Evolutionary conservation across 2,888 invertebrate genomes (phyloP).

Genomic region (Camptogramma bilineatum): DNA sequence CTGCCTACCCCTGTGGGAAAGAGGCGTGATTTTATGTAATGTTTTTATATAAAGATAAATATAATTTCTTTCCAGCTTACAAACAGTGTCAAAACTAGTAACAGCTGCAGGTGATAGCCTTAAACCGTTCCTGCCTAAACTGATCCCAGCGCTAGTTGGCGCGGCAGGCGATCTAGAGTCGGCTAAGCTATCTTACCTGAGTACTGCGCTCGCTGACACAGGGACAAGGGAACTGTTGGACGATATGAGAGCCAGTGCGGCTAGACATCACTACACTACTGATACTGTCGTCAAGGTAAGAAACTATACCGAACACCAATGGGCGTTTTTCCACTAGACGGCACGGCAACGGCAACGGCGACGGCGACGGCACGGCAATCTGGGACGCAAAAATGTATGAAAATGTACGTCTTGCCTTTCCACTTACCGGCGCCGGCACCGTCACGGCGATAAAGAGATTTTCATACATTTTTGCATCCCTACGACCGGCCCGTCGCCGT

Average conservation of each 20-base stretch:
- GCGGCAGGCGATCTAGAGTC: conserved; percentile 95
- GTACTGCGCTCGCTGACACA: conserved; percentile 89
- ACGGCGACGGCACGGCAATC: no score
- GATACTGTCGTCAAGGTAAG: conserved; percentile 92
- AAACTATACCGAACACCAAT: neutral
- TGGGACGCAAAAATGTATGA: no score
- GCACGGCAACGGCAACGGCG: no score
- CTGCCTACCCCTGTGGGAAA: no score
- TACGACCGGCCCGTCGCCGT: no score
- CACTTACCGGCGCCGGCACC: no score
- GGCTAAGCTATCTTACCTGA: conserved; percentile 91
- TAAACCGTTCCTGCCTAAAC: conserved; percentile 91
- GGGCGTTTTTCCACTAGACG: no score
- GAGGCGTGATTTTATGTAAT: no score
- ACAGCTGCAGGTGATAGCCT: conserved; percentile 91
- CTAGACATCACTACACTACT: conserved; percentile 94
- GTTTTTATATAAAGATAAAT: no score
- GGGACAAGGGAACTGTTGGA: conserved; percentile 92
- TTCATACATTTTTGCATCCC: no score
- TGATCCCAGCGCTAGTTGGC: conserved; percentile 93
- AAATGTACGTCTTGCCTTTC: no score
- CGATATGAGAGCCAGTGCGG: conserved; percentile 91
- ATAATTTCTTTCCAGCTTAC: conserved; percentile 85
- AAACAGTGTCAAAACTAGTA: conserved; percentile 94
- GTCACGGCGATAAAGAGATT: no score